Conservation (phyloP, 2,113 vertebrate genomes). For the Solea solea region DNA sequence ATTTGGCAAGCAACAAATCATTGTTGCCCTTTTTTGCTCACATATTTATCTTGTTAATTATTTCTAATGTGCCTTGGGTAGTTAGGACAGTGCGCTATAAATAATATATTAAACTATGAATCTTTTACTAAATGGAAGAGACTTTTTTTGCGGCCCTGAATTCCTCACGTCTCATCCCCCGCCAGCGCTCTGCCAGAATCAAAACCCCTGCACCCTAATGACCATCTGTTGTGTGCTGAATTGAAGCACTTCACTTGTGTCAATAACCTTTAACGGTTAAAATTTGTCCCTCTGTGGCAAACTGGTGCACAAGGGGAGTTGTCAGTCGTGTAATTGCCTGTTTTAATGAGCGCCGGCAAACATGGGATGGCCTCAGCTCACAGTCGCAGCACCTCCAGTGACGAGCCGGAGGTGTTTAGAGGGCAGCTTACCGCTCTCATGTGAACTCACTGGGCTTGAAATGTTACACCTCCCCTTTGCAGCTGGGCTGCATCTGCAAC, state of each 20-base stretch:
- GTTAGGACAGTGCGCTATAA: no score
- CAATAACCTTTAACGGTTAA: constrained; percentile 68
- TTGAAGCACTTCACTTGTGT: constrained; percentile 36
- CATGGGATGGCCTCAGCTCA: constrained; percentile 13
- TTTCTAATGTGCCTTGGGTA: no score
- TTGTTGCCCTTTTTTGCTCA: no score
- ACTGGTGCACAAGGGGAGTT: constrained; percentile 46
- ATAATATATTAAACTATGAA: no score
- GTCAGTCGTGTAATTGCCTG: constrained; percentile 81
- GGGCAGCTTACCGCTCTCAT: constrained; percentile 73
- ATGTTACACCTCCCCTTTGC: constrained; percentile 88
- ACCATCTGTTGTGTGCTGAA: constrained; percentile 57
- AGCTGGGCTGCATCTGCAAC: constrained; percentile 97
- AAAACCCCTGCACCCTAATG: constrained; percentile 13
- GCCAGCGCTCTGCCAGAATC: not conserved
- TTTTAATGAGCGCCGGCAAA: constrained; percentile 77
- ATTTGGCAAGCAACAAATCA: no score
- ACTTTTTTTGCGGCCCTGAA: no score
- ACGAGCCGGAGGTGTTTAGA: constrained; percentile 71
- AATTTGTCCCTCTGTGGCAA: constrained; percentile 59
- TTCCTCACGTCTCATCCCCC: no score
- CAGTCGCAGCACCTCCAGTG: constrained; percentile 73
- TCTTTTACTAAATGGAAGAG: no score
- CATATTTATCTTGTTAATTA: no score
- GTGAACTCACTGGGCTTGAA: constrained; percentile 88